These are phyloP conservation scores for Aphelocoma californica DNA, from an alignment of 2,797 vertebrate species.

Conservation along the genomic window DNA sequence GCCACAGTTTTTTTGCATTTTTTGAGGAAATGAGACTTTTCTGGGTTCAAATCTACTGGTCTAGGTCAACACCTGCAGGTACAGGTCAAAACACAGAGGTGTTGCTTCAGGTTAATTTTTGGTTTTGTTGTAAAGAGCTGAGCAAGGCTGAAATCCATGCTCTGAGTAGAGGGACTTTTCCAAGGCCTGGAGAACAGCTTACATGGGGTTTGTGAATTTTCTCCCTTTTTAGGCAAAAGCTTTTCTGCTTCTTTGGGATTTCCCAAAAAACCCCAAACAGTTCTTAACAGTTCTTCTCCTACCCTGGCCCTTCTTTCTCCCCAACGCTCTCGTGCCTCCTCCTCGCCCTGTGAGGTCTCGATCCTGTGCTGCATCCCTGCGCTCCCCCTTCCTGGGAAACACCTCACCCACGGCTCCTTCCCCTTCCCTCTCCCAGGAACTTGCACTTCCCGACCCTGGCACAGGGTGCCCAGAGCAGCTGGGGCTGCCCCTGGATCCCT, in stretches of 20 bases:
- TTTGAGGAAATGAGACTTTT: not conserved
- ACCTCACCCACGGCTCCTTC: not conserved
- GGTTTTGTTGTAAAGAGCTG: not conserved
- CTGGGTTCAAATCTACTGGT: not conserved
- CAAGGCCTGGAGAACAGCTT: not conserved
- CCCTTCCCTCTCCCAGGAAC: not conserved
- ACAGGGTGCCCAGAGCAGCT: not conserved
- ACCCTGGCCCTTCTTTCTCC: not conserved
- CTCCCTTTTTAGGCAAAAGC: not conserved
- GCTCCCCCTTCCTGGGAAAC: not conserved
- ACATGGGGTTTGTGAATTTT: not conserved
- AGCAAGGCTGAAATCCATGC: not conserved
- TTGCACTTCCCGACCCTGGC: not conserved
- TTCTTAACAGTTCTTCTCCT: not conserved
- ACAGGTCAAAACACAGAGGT: not conserved
- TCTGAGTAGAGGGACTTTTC: not conserved
- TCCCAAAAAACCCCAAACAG: rapidly evolving
- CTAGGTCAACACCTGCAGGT: not conserved
- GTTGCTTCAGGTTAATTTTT: not conserved
- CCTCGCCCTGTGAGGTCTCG: not conserved
- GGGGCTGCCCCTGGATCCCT: not conserved
- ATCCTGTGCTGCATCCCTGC: not conserved
- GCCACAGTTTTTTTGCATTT: not conserved
- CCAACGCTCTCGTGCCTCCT: rapidly evolving
- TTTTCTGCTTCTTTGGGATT: not conserved